Evolutionary conservation across 2,797 vertebrate species (phyloP), one percentile per base, ranked within the genome.

Genomic region (Perdix hodgsoniae): DNA sequence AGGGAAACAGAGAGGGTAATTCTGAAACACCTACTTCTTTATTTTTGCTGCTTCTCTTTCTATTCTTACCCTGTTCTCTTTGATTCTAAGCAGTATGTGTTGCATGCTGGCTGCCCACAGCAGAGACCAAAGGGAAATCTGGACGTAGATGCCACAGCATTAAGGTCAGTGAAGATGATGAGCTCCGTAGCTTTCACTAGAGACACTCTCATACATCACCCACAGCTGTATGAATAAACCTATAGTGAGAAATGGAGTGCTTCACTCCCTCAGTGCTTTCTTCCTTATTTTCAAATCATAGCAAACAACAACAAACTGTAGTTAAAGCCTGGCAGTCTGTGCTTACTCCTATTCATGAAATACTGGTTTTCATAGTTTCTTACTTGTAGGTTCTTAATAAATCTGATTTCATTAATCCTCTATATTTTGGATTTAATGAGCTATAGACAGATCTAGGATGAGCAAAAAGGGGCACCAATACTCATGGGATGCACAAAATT

Each of bases 221-320:
- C 57, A 71, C 27, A 52, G 70, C 29, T 14, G 5, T 2, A 10
- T 0, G 0, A 60, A 45, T 2, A 22, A 35, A 60, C 3, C 17
- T 4, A 14, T 52, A 64, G 18, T 1, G 39, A n/a, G 35, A 40
- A 84, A 44, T 0, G 13, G 5, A 15, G 12, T 14, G 35, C 64
- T 45, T 18, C 29, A 9, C 4, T 37, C 47, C 44, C 42, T 35
- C 60, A 22, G 31, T 31, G 29, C 50, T 11, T 66, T 24, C 39
- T 42, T 47, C 4, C 8, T 1, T 7, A 18, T 2, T 17, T 56
- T 79, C 16, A 70, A 37, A 14, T 3, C 42, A 42, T 35, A 50
- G 26, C 27, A 18, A 84, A 49, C 11, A 72, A 22, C 15, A 71
- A 23, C 37, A 74, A 79, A 64, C 1, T 45, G 21, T 67, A 39